Percentiles rank a stretch among this genome's conserved stretches.
Conservation (phyloP, 1,140 invertebrate species). For the Bombyx mori region DNA sequence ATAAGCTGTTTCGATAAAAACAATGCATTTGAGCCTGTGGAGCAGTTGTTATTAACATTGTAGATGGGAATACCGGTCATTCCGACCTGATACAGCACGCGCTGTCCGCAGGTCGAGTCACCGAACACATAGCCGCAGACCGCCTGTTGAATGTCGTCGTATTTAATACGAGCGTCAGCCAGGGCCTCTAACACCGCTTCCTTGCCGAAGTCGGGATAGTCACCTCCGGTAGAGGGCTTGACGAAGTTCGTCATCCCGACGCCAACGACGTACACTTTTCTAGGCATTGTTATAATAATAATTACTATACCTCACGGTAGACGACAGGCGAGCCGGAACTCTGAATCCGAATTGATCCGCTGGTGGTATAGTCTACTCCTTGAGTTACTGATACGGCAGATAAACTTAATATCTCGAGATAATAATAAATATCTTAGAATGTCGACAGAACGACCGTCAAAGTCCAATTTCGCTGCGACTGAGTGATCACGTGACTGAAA, state of each 20-base stretch:
- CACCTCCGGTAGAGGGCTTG: conserved; percentile 88
- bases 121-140: conserved; percentile 96
- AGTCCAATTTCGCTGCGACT: conserved; percentile 4
- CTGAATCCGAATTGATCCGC: conserved; percentile 3
- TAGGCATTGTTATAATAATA: conserved; percentile 54
- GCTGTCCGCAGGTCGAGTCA: conserved; percentile 96
- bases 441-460: conserved; percentile 1
- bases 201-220: conserved; percentile 96
- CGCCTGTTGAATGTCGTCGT: conserved; percentile 88
- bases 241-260: conserved; percentile 95
- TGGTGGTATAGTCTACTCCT: conserved; percentile 2
- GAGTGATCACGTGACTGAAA: conserved; percentile 6
- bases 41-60: conserved; percentile 99
- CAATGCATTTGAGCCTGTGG: conserved; percentile 94
- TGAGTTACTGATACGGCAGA: conserved; percentile 1
- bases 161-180: conserved; percentile 87
- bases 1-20: conserved; percentile 92
- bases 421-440: not conserved
- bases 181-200: conserved; percentile 94
- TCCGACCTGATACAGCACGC: conserved; percentile 94
- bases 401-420: conserved; percentile 2
- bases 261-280: conserved; percentile 91
- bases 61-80: conserved; percentile 97
- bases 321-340: conserved; percentile 19
- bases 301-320: conserved; percentile 45